Conservation (phyloP, 37 sponge, comb jelly and placozoan genomes). For the Petrosia ficiformis region DNA sequence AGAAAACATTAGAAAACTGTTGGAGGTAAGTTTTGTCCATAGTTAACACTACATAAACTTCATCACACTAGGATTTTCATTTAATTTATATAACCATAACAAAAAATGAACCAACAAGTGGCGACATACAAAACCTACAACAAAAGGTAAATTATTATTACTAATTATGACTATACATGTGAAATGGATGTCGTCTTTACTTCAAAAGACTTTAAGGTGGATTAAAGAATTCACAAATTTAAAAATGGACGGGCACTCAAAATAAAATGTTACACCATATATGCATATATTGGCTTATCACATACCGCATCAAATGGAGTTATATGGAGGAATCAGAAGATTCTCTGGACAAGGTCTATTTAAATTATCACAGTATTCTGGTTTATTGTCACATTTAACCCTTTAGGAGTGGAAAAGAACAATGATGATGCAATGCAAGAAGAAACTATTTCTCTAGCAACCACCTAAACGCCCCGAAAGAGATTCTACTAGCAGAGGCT, state of each 20-base stretch:
- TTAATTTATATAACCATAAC: neutral
- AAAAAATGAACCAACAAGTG: neutral
- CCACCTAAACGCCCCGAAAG: neutral
- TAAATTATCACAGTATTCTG: neutral
- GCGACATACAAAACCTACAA: neutral
- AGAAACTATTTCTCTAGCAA: conserved; percentile 23
- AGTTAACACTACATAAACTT: neutral
- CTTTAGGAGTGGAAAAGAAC: conserved; percentile 29
- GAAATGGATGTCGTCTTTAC: neutral
- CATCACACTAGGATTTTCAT: neutral
- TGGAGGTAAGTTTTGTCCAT: neutral
- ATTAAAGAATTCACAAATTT: neutral
- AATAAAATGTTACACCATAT: conserved; percentile 7
- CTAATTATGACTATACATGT: neutral
- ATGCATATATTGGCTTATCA: conserved; percentile 17
- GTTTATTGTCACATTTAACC: neutral
- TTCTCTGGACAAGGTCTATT: conserved; percentile 32
- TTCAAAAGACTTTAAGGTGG: neutral
- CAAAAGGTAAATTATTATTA: neutral
- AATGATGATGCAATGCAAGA: conserved; percentile 12
- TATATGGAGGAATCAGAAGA: neutral
- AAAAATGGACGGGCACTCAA: neutral
- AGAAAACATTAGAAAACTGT: too few relatives aligned
- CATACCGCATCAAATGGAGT: neutral
- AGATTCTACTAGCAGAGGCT: conserved; percentile 4